Percentiles rank a stretch among this genome's conserved stretches.
Conservation (phyloP, 1,140 invertebrate species). For the Drosophila melanica region DNA sequence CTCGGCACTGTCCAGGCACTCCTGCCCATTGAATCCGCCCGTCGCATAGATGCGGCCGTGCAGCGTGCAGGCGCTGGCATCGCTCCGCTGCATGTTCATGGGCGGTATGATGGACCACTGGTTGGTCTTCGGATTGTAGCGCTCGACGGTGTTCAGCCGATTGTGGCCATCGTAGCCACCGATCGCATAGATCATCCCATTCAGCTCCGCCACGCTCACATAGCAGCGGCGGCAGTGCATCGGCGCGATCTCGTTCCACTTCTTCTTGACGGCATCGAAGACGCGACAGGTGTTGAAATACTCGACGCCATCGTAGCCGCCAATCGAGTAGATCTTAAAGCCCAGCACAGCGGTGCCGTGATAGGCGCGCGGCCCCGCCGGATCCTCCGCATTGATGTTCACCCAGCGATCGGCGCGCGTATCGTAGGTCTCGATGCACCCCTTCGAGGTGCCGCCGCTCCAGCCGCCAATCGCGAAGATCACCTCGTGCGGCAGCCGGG, state of each 20-base stretch:
- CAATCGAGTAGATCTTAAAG: slow-evolving; percentile 90
- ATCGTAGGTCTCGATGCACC: slow-evolving; percentile 92
- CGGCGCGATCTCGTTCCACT: slow-evolving; percentile 88
- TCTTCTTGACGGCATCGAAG: slow-evolving; percentile 87
- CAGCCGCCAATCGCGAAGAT: slow-evolving; percentile 92
- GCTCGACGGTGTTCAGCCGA: slow-evolving; percentile 89
- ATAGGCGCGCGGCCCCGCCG: slow-evolving; percentile 88
- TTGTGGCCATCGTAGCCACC: slow-evolving; percentile 94
- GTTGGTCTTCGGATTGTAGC: slow-evolving; percentile 89
- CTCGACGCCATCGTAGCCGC: slow-evolving; percentile 90
- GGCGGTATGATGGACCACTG: slow-evolving; percentile 93
- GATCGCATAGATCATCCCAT: slow-evolving; percentile 92
- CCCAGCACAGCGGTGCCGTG: slow-evolving; percentile 90
- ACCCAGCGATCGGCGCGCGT: slow-evolving; percentile 89
- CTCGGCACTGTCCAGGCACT: slow-evolving; percentile 94
- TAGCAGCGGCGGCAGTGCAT: slow-evolving; percentile 87
- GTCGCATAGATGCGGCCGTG: slow-evolving; percentile 85
- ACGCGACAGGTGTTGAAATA: slow-evolving; percentile 90
- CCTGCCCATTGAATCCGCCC: slow-evolving; percentile 95
- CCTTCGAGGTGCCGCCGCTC: slow-evolving; percentile 91
- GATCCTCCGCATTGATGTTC: slow-evolving; percentile 85
- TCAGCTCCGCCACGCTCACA: slow-evolving; percentile 87
- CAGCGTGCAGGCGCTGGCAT: slow-evolving; percentile 89
- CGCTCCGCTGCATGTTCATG: slow-evolving; percentile 92
- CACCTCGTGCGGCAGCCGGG: slow-evolving; percentile 88